These are phyloP conservation scores for Sthenelais limicola DNA, from an alignment of 2,888 invertebrate species.

Conservation along the genomic window DNA sequence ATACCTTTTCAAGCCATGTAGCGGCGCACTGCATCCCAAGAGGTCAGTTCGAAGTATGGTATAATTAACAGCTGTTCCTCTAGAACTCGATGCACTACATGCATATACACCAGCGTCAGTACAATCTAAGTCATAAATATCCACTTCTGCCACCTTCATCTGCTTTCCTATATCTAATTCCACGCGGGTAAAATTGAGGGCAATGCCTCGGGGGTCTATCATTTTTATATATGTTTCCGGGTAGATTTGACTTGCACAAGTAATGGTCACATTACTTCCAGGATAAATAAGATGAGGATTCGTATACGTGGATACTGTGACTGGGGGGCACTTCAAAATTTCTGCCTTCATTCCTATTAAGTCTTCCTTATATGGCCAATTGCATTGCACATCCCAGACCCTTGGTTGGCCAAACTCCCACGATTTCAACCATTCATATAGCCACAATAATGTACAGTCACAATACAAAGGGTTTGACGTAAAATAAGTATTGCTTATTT, in stretches of 20 bases:
- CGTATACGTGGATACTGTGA: not conserved
- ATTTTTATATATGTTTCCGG: not conserved
- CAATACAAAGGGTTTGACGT: slow-evolving; percentile 15
- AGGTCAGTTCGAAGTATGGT: no score
- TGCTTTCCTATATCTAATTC: no score
- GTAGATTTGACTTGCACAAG: slow-evolving; percentile 1
- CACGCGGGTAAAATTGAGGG: no score
- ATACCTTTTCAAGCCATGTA: no score
- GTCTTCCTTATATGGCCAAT: not conserved
- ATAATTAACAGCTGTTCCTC: not conserved
- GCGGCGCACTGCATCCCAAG: no score
- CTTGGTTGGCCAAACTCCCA: not conserved
- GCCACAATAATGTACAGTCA: slow-evolving; percentile 3
- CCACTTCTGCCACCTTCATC: no score
- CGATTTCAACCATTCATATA: slow-evolving; percentile 1
- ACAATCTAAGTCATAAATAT: not conserved
- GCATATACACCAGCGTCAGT: slow-evolving; percentile 3
- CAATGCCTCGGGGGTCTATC: not conserved
- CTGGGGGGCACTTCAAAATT: not conserved
- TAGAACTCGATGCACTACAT: not conserved
- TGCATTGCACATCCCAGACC: slow-evolving; percentile 7
- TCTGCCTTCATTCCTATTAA: not conserved
- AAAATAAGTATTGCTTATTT: not conserved
- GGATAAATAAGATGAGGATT: no score
- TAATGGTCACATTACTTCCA: slow-evolving; percentile 2